Base-by-base conservation (phyloP, 1,140 invertebrate genomes). In the Drosophila pandora region DNA sequence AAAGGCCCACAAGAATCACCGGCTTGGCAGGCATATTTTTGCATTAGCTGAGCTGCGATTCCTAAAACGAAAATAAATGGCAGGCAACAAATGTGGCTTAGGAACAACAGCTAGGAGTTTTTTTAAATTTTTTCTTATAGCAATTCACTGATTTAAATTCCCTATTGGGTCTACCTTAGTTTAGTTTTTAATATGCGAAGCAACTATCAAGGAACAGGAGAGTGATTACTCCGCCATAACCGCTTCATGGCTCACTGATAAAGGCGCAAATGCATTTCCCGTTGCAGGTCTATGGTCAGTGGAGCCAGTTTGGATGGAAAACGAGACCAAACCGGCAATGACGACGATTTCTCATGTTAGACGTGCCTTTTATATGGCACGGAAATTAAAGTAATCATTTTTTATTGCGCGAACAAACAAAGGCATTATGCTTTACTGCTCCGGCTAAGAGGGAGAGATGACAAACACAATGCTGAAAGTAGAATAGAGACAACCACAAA, bases 371-470 rank as follows among this genome's bases (percentile, higher is more conserved):
- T 87, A 77, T 72, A 71, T 73, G 71, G 53, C 60, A 62, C 83
- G 79, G 84, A 88, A 88, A 88, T 88, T 83, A 88, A 88, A 88
- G 84, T 88, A 88, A 88, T 88, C 67, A 88, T 88, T 88, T 87
- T 88, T 88, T 88, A 88, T 88, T 73, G 83, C 83, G 79, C 83
- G 67, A 87, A 88, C 83, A 88, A 89, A 88, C 83, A 87, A 88
- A 89, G 65, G 83, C 83, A 88, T 88, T 88, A 83, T 88, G 79
- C 78, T 83, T 87, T 79, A 87, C 83, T 79, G 62, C 79, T 52
- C 53, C 10, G 23, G 54, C 25, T 58, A 45, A 25, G 41, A 50
- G 28, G 56, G 30, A 58, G 34, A 76, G 49, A 59, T 67, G 37
- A 58, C 32, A 65, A 62, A 69, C 59, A 70, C 47, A 50, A 61